Percentiles rank a stretch among this genome's conserved stretches.
Conservation (phyloP, 2,888 invertebrate genomes). For the Aproaerema taeniolella region DNA sequence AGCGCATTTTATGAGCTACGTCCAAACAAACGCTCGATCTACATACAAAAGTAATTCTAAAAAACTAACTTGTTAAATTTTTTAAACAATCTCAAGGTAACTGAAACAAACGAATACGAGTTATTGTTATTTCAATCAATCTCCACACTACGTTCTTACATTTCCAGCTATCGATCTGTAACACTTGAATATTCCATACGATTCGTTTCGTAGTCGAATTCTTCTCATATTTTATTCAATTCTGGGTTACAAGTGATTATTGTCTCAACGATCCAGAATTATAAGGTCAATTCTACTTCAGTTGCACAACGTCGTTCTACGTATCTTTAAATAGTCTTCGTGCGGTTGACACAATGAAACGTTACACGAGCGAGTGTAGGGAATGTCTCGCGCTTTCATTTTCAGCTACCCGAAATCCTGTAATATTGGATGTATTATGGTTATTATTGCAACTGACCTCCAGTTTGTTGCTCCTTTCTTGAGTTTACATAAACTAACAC, state of each 20-base stretch:
- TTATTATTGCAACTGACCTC: no score
- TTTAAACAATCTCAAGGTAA: slow-evolving; percentile 7
- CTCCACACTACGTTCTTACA: slow-evolving; percentile 1
- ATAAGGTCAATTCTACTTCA: neutral
- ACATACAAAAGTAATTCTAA: neutral
- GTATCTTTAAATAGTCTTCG: no score
- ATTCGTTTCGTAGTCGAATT: neutral
- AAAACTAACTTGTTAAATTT: slow-evolving; percentile 2
- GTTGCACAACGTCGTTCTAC: no score
- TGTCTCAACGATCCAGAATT: neutral
- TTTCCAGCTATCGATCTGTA: slow-evolving; percentile 6
- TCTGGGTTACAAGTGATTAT: slow-evolving; percentile 7
- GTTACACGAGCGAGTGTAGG: no score
- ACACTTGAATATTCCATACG: slow-evolving; percentile 1
- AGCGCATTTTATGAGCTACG: slow-evolving; percentile 13
- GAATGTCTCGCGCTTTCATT: no score
- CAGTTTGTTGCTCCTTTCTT: no score
- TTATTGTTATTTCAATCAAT: slow-evolving; percentile 9
- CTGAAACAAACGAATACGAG: neutral
- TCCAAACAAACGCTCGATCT: neutral
- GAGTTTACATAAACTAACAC: no score
- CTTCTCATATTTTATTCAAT: slow-evolving; percentile 8
- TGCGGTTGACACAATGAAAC: no score
- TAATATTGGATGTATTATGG: no score
- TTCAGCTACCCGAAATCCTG: no score